Evolutionary conservation across 1,140 invertebrate species (phyloP), one percentile per base, ranked within the genome.

Genomic region (Philotrypesis tridentata): DNA sequence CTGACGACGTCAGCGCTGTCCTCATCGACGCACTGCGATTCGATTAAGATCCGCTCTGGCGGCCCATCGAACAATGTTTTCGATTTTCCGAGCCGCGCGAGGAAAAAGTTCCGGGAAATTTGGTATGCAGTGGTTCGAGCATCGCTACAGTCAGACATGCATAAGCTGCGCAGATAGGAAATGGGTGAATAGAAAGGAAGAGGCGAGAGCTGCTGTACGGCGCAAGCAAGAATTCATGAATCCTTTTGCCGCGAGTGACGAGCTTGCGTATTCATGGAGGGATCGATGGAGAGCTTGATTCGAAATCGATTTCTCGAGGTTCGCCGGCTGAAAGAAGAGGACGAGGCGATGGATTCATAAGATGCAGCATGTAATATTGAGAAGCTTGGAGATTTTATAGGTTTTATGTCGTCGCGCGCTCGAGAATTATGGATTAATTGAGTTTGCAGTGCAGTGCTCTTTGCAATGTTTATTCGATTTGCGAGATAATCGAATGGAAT

Each of bases 51-150:
- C 21, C n/a, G 3, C 2, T 37, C 33, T 37, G 9, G 11, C 40
- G 63, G 37, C 27, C 37, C 33, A 79, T 79, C 14, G 12, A 63
- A 79, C 72, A 72, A 79, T 63, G 40, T 61, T 60, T 77, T 73
- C 37, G 43, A 79, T 79, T 79, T 70, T 33, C 27, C 5, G 21
- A 70, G n/a, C n/a, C n/a, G n/a, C 29, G 4, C 48, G 68, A 70
- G 48, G 3, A 55, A 55, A 43, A 43, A 37, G 48, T 4, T 71
- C 11, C 68, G 23, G n/a, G 17, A 43, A 68, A 71, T 72, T 61
- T 40, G 68, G 61, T 79, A 72, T 79, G 68, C 77, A 79, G 61
- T 65, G 61, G 29, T 33, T 8, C 1, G 23, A 14, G 21, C 23
- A 29, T 3, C 48, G 17, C 29, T 61, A 23, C 29, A 72, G 48